Evolutionary conservation across 1,140 invertebrate genomes (phyloP).

Genomic region (Neomicropteryx cornuta): DNA sequence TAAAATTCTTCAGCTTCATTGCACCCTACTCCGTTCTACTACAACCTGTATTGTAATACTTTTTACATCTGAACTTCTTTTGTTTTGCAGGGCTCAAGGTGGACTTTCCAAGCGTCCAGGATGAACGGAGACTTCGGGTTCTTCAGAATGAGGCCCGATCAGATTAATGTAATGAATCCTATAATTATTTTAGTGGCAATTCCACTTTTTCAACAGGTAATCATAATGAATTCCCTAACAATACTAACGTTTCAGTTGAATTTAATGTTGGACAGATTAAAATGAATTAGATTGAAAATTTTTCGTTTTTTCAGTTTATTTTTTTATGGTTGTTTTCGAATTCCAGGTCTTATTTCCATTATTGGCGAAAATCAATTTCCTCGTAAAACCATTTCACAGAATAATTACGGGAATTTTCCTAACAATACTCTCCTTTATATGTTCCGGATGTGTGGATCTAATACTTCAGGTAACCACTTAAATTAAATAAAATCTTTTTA

Average conservation of each 20-base stretch:
- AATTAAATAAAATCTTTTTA: too few species aligned
- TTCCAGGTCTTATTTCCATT: constrained; percentile 44
- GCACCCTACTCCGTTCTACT: too few species aligned
- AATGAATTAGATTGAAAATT: too few species aligned
- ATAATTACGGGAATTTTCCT: constrained; percentile 76
- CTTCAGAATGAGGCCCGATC: constrained; percentile 70
- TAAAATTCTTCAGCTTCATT: too few species aligned
- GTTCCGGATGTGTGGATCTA: constrained; percentile 79
- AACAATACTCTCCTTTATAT: constrained; percentile 72
- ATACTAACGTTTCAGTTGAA: too few species aligned
- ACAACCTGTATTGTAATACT: too few species aligned
- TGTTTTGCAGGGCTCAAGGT: constrained; percentile 66
- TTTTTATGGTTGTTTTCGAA: neutral
- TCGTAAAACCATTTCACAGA: constrained; percentile 64
- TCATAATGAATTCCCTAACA: constrained; percentile 13
- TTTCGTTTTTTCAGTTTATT: neutral
- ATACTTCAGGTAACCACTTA: constrained; percentile 64
- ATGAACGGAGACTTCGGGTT: constrained; percentile 76
- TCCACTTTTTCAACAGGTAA: constrained; percentile 68
- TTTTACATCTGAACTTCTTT: too few species aligned
- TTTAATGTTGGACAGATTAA: too few species aligned
- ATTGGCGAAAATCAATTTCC: constrained; percentile 35
- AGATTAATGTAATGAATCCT: constrained; percentile 83
- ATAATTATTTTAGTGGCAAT: constrained; percentile 78
- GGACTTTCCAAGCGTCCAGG: constrained; percentile 87